Conservation (phyloP, 1,140 invertebrate genomes). For the Drosophila subpulchrella region DNA sequence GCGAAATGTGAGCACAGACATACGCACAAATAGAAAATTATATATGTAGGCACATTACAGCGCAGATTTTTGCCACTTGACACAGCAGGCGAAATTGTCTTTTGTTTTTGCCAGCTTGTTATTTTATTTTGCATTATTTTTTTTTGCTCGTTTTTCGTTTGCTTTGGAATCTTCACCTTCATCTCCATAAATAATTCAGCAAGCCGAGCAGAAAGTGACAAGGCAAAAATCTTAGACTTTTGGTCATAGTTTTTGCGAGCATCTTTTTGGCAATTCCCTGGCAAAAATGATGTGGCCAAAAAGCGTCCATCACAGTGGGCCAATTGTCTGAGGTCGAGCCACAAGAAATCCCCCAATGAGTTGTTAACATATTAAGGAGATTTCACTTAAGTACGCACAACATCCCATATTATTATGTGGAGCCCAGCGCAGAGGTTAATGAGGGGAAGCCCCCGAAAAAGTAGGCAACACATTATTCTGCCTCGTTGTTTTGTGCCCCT, state of each 20-base stretch:
- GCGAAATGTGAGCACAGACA: constrained; percentile 15
- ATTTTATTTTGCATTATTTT: background rate
- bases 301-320: constrained; percentile 8
- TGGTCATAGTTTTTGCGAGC: constrained; percentile 24
- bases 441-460: constrained; percentile 55
- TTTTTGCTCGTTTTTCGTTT: background rate
- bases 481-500: constrained; percentile 20
- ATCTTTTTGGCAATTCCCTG: constrained; percentile 2
- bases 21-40: constrained; percentile 62
- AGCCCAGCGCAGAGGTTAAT: constrained; percentile 51
- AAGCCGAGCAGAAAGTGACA: constrained; percentile 46
- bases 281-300: constrained; percentile 12
- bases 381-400: constrained; percentile 67
- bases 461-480: constrained; percentile 56
- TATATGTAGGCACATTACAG: constrained; percentile 80
- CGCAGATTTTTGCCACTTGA: constrained; percentile 75
- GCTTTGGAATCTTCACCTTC: constrained; percentile 20
- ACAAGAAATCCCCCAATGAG: constrained; percentile 57
- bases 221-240: constrained; percentile 30
- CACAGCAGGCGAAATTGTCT: constrained; percentile 38
- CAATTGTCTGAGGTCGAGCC: constrained; percentile 8
- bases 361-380: constrained; percentile 79
- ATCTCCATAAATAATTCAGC: constrained; percentile 44
- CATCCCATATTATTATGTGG: constrained; percentile 30
- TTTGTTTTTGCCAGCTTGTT: constrained; percentile 9